Conservation (phyloP, 2,797 vertebrate species). For the Takifugu ocellatus region DNA sequence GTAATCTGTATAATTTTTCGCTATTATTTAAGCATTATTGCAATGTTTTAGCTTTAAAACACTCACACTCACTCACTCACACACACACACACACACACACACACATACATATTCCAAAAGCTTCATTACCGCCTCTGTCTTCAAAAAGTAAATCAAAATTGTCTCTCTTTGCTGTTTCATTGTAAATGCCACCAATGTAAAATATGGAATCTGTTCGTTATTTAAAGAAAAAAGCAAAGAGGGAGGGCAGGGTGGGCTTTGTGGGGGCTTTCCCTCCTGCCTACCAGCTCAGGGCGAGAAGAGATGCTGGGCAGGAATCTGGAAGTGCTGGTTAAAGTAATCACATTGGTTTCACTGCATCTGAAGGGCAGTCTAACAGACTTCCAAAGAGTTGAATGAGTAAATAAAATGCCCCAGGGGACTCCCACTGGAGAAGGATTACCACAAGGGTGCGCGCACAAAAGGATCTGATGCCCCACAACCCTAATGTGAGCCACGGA, state of each 20-base stretch:
- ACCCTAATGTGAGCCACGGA: slow-evolving; percentile 64
- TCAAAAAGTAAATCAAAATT: no score
- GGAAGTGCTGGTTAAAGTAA: slow-evolving; percentile 82
- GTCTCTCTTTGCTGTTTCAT: no score
- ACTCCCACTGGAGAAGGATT: slow-evolving; percentile 82
- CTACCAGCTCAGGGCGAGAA: slow-evolving; percentile 54
- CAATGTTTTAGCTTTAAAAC: no score
- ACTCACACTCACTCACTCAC: no score
- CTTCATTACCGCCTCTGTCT: no score
- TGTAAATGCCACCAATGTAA: no score
- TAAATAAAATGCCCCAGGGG: slow-evolving; percentile 87
- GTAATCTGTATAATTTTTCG: no score
- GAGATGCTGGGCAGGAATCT: slow-evolving; percentile 77
- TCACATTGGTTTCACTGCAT: slow-evolving; percentile 87
- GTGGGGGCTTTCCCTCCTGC: slow-evolving; percentile 48
- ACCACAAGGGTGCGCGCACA: slow-evolving; percentile 75
- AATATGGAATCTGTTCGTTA: no score
- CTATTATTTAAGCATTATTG: no score
- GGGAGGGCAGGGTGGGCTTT: slow-evolving; percentile 37
- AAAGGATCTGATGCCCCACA: slow-evolving; percentile 82
- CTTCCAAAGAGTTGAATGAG: slow-evolving; percentile 86
- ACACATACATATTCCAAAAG: no score
- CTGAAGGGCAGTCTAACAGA: slow-evolving; percentile 86
- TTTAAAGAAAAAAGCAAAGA: no score
- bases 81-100: no score